These are phyloP conservation scores for Ophraella communa DNA, from an alignment of 2,888 invertebrate genomes.

Conservation along the genomic window DNA sequence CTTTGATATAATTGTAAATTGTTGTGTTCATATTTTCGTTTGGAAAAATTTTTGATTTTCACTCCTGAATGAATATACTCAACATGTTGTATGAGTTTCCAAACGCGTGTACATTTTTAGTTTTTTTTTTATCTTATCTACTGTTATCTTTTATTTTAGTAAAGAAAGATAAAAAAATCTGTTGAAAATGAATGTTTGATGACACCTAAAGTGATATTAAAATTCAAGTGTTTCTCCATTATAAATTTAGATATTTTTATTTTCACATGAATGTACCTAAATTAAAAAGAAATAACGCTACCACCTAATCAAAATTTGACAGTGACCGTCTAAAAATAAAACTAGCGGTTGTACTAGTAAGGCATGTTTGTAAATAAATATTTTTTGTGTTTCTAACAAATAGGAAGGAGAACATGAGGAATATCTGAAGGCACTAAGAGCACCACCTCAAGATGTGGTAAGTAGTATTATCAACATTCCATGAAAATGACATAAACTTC, in stretches of 20 bases:
- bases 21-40: no score
- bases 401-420: slow-evolving; percentile 61
- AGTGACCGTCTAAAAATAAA: neutral
- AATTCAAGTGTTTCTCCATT: neutral
- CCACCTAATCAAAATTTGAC: neutral
- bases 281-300: neutral
- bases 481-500: neutral
- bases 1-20: no score
- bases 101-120: neutral
- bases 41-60: no score
- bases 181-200: neutral
- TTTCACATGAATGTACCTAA: neutral
- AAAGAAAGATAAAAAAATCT: neutral
- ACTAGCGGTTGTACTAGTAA: neutral
- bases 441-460: slow-evolving; percentile 54
- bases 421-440: slow-evolving; percentile 58
- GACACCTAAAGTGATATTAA: neutral
- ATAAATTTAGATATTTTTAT: neutral
- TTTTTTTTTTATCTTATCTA: neutral
- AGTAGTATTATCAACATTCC: neutral
- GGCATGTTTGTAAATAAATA: slow-evolving; percentile 28
- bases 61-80: no score
- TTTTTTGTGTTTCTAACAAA: slow-evolving; percentile 42
- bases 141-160: neutral
- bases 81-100: neutral